Conservation (phyloP, 1,140 invertebrate species). For the Oreohelix idahoensis region DNA sequence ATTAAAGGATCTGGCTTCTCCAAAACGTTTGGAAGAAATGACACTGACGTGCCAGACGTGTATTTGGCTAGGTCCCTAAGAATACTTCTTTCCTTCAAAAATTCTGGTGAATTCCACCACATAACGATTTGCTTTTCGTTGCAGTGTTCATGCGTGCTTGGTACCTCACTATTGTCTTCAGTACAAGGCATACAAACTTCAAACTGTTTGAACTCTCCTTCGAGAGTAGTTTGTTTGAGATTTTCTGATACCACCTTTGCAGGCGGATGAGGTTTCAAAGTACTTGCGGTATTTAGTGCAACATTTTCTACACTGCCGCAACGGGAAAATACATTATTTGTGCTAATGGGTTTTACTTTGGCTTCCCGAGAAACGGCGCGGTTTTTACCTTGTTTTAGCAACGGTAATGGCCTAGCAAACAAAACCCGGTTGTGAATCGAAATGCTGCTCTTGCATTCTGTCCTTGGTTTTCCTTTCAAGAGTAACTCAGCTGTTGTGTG, state of each 20-base stretch:
- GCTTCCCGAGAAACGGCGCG: neutral
- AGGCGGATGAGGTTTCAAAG: neutral
- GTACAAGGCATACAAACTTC: neutral
- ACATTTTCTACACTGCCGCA: neutral
- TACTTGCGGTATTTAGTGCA: neutral
- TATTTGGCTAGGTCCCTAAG: neutral
- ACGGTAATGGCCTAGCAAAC: neutral
- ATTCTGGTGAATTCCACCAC: neutral
- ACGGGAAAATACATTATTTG: neutral
- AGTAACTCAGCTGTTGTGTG: neutral
- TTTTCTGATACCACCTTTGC: neutral
- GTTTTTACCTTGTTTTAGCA: neutral
- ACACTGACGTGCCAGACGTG: neutral
- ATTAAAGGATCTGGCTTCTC: neutral
- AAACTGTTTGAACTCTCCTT: neutral
- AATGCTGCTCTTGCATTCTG: neutral
- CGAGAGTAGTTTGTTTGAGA: neutral
- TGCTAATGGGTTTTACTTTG: neutral
- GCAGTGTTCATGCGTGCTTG: neutral
- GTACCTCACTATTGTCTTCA: neutral
- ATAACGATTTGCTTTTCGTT: neutral
- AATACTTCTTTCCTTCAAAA: neutral
- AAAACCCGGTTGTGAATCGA: neutral
- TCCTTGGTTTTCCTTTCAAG: neutral
- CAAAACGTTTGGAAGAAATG: neutral